Conservation (phyloP, 2,888 invertebrate genomes). For the Drosophila tripunctata region DNA sequence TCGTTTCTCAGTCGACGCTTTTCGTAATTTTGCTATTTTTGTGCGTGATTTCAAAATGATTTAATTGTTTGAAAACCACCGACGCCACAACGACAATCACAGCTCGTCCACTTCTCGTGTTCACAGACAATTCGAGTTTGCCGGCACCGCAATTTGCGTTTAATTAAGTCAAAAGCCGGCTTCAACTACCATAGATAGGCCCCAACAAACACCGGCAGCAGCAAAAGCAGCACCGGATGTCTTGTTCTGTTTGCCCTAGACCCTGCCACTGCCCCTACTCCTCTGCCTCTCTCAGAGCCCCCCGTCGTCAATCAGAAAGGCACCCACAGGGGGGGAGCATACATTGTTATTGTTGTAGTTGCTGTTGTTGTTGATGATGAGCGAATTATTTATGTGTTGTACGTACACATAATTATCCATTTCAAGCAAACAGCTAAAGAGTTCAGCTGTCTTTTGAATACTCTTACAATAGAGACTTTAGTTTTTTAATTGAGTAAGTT, state of each 20-base stretch:
- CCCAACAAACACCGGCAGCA: conserved; percentile 18
- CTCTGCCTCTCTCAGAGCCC: background rate
- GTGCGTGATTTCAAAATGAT: conserved; percentile 65
- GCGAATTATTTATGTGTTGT: conserved; percentile 77
- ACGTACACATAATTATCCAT: conserved; percentile 75
- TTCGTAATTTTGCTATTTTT: conserved; percentile 65
- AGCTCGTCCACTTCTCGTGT: conserved; percentile 48
- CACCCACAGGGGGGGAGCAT: conserved; percentile 44
- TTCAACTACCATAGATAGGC: conserved; percentile 18
- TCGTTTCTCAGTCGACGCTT: background rate
- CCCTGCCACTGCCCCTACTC: background rate
- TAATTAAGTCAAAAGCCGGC: conserved; percentile 69
- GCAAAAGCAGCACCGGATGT: conserved; percentile 64
- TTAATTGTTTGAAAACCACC: conserved; percentile 52
- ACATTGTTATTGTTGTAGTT: conserved; percentile 12
- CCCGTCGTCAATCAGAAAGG: conserved; percentile 16
- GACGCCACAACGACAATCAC: conserved; percentile 7
- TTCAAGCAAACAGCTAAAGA: conserved; percentile 30
- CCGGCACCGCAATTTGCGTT: conserved; percentile 74
- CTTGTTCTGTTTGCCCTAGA: conserved; percentile 53
- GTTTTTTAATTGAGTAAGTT: background rate
- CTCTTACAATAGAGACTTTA: conserved; percentile 1
- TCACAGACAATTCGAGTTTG: conserved; percentile 55
- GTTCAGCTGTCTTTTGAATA: conserved; percentile 32
- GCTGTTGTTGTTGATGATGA: conserved; percentile 51